These are phyloP conservation scores for Callocephalon fimbriatum DNA, from an alignment of 2,113 vertebrate species.

Conservation along the genomic window DNA sequence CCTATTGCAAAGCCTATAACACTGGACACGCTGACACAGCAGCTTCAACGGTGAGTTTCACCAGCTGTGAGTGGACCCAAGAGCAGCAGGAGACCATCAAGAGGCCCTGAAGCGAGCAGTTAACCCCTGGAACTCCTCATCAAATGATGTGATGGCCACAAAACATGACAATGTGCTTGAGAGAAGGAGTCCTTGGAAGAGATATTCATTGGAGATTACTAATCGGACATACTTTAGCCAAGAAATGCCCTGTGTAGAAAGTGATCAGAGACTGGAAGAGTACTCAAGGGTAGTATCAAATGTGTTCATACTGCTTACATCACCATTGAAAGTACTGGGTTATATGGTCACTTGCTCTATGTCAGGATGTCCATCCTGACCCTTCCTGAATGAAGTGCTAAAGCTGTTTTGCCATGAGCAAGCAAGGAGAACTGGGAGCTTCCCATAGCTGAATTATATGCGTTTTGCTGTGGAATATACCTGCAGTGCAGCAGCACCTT, in stretches of 20 bases:
- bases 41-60: background rate
- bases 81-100: background rate
- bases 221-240: background rate
- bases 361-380: background rate
- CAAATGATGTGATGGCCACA: background rate
- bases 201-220: background rate
- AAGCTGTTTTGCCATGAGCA: background rate
- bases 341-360: background rate
- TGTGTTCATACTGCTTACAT: background rate
- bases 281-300: background rate
- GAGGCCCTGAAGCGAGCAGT: background rate
- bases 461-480: background rate
- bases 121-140: fast-evolving
- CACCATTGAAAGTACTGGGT: background rate
- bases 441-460: background rate
- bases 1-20: background rate
- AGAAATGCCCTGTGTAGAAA: background rate
- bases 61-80: background rate
- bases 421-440: background rate
- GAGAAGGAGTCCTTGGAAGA: background rate
- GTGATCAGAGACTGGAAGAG: background rate
- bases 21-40: background rate
- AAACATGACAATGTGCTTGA: background rate
- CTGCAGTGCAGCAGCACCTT: background rate
- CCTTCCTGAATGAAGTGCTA: background rate